These are phyloP conservation scores for Calliphora vomitoria DNA, from an alignment of 2,888 invertebrate species.

Conservation along the genomic window DNA sequence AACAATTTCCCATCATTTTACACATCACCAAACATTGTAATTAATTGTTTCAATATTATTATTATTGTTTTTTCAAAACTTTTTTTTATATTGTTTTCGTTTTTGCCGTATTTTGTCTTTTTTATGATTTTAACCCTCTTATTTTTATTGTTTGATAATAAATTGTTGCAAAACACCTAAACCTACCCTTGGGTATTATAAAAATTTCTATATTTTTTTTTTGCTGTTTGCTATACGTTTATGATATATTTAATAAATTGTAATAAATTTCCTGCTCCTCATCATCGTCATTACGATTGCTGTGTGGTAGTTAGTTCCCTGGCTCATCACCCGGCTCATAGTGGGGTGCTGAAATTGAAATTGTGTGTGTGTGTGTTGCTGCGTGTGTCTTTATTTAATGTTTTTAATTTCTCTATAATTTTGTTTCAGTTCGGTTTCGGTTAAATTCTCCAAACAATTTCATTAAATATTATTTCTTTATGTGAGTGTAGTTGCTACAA, in stretches of 20 bases:
- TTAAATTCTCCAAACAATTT: slow-evolving; percentile 62
- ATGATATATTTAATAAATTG: slow-evolving; percentile 71
- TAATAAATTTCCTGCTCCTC: slow-evolving; percentile 57
- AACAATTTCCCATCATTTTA: slow-evolving; percentile 72
- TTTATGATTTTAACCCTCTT: slow-evolving; percentile 66
- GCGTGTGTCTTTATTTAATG: slow-evolving; percentile 50
- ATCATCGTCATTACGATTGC: slow-evolving; percentile 24
- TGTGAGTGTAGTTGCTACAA: not conserved
- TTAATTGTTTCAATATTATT: slow-evolving; percentile 69
- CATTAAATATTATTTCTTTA: slow-evolving; percentile 41
- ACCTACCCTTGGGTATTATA: slow-evolving; percentile 59
- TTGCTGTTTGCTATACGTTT: slow-evolving; percentile 11
- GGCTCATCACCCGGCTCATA: not conserved
- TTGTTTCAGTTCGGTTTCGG: slow-evolving; percentile 57
- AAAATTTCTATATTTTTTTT: slow-evolving; percentile 47
- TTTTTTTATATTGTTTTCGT: not conserved
- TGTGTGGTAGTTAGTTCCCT: not conserved
- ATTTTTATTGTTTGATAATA: slow-evolving; percentile 60
- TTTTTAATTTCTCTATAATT: slow-evolving; percentile 67
- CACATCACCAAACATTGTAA: slow-evolving; percentile 70
- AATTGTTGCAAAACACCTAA: slow-evolving; percentile 67
- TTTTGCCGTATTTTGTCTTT: slow-evolving; percentile 34
- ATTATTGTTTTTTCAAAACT: slow-evolving; percentile 1
- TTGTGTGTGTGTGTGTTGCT: slow-evolving; percentile 29
- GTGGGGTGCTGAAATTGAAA: slow-evolving; percentile 16